phyloP scores from a whole-genome alignment of 2,888 invertebrate genomes.

The Xanthorhoe designata region DNA sequence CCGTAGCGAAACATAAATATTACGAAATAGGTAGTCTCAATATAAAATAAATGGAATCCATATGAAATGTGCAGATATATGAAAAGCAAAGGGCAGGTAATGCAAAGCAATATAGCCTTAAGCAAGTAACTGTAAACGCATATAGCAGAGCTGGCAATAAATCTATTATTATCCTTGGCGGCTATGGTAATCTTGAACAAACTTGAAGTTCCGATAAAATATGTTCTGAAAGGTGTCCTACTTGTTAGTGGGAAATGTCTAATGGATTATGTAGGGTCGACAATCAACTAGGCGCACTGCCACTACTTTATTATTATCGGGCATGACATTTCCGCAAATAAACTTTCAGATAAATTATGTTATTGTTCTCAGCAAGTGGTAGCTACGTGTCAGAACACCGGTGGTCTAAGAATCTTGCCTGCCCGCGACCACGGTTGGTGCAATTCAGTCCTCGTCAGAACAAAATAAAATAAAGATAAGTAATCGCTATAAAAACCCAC shows the following conservation, averaged over 20 bases:
- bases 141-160: conserved; percentile 28
- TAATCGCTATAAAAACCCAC: too few relatives aligned
- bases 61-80: conserved; percentile 6
- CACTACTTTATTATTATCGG: conserved; percentile 12
- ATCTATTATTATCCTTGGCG: conserved; percentile 36
- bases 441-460: too few relatives aligned
- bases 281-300: conserved; percentile 21
- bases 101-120: conserved; percentile 23
- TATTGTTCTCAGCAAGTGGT: too few relatives aligned
- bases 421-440: too few relatives aligned
- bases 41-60: background rate
- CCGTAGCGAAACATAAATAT: background rate
- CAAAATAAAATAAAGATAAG: too few relatives aligned
- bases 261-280: conserved; percentile 45
- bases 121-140: conserved; percentile 31
- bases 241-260: conserved; percentile 47
- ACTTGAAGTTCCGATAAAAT: conserved; percentile 44
- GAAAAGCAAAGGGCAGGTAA: conserved; percentile 18
- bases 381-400: too few relatives aligned
- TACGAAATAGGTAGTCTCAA: background rate
- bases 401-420: too few relatives aligned
- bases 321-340: conserved; percentile 15
- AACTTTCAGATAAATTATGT: background rate
- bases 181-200: conserved; percentile 36
- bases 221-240: conserved; percentile 53